These are phyloP conservation scores for Oreochromis spilurus DNA, from an alignment of 2,113 vertebrate species.

Conservation along the genomic window DNA sequence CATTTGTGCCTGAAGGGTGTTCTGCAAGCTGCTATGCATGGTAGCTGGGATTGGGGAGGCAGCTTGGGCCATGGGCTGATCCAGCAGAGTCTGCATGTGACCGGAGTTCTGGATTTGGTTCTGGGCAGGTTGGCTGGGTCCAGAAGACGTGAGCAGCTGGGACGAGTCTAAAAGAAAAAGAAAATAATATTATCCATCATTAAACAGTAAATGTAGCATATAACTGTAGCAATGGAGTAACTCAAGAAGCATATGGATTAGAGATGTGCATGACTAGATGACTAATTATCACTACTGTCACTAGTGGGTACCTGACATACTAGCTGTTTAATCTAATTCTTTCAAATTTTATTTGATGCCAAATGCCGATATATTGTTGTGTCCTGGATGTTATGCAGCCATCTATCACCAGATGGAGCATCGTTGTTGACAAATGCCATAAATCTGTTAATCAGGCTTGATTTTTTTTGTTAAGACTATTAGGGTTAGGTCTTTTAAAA, in stretches of 20 bases:
- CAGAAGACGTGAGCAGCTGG: conserved; percentile 82
- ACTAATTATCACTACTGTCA: background rate
- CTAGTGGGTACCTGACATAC: background rate
- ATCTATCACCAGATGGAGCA: background rate
- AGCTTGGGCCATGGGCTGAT: conserved; percentile 82
- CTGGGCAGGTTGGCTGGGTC: conserved; percentile 80
- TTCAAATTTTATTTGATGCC: background rate
- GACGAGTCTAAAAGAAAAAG: conserved; percentile 74
- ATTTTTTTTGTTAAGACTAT: background rate
- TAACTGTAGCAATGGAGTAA: background rate
- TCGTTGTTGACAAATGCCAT: background rate
- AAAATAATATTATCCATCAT: background rate
- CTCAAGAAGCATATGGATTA: background rate
- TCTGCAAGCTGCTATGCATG: conserved; percentile 63
- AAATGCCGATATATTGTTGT: background rate
- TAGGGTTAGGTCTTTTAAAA: background rate
- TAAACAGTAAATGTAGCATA: background rate
- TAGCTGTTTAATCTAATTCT: rapidly evolving
- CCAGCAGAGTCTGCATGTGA: conserved; percentile 83
- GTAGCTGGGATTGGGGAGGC: conserved; percentile 62
- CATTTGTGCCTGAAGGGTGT: conserved; percentile 64
- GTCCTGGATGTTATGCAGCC: background rate
- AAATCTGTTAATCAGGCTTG: background rate
- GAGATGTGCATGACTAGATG: background rate
- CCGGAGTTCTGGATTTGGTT: conserved; percentile 78